Evolutionary conservation across 2,888 invertebrate genomes (phyloP).

Genomic region (Beris morrisii): DNA sequence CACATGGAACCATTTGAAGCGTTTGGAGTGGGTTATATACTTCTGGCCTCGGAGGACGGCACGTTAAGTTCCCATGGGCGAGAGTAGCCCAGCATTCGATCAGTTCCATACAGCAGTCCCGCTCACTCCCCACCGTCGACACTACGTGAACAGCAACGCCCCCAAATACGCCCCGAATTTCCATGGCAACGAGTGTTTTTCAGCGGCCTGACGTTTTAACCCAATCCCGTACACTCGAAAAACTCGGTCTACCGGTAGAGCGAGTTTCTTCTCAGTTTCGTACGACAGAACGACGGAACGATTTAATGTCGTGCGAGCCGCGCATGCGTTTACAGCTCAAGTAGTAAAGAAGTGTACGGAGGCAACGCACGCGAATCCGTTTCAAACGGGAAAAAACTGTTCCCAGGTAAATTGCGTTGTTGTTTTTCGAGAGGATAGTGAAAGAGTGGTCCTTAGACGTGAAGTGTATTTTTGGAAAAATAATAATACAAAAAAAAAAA

Average conservation of each 20-base stretch:
- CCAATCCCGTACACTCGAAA: constrained; percentile 9
- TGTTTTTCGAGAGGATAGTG: constrained; percentile 9
- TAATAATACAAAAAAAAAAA: neutral
- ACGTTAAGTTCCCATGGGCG: too few relatives aligned
- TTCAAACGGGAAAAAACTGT: neutral
- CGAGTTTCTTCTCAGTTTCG: constrained; percentile 13
- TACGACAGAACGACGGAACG: constrained; percentile 10
- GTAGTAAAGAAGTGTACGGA: constrained; percentile 21
- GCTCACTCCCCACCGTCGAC: neutral
- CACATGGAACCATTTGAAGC: too few relatives aligned
- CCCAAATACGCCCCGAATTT: constrained; percentile 15
- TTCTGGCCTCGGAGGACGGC: too few relatives aligned
- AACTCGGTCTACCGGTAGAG: constrained; percentile 24
- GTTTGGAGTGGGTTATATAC: constrained; percentile 4
- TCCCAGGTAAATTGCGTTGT: constrained; percentile 4
- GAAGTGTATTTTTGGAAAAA: too few relatives aligned
- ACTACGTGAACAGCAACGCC: neutral
- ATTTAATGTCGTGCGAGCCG: constrained; percentile 34
- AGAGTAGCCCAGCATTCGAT: too few relatives aligned
- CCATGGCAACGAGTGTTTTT: constrained; percentile 15
- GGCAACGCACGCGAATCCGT: constrained; percentile 25
- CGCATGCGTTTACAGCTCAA: constrained; percentile 37
- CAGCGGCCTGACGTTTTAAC: neutral
- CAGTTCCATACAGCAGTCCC: constrained; percentile 4
- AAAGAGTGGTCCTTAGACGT: too few relatives aligned